These are phyloP conservation scores for Piliocolobus tephrosceles DNA, from an alignment of 2,113 vertebrate genomes.

Conservation along the genomic window DNA sequence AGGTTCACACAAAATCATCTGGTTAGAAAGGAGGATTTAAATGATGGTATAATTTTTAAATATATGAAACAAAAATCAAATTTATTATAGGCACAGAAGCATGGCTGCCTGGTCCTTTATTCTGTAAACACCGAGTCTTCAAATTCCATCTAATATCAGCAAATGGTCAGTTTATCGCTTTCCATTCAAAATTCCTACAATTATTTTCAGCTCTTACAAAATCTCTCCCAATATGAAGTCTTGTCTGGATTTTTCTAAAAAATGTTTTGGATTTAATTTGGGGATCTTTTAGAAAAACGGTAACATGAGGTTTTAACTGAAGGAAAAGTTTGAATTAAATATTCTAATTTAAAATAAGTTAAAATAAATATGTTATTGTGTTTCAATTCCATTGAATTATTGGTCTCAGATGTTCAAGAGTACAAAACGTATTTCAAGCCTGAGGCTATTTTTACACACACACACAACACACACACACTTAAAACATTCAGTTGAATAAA, in stretches of 20 bases:
- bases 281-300: slow-evolving; percentile 32
- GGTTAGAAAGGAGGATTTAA: not conserved
- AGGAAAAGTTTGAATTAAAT: slow-evolving; percentile 41
- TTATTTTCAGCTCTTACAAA: slow-evolving; percentile 4
- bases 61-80: not conserved
- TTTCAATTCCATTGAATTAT: slow-evolving; percentile 50
- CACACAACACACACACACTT: not conserved
- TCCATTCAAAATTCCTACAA: not conserved
- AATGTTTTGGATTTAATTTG: not conserved
- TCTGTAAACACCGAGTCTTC: not conserved
- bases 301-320: not conserved
- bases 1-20: not conserved
- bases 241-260: slow-evolving; percentile 5
- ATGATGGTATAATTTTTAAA: not conserved
- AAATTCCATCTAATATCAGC: not conserved
- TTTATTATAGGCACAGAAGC: not conserved
- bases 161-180: not conserved
- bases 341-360: slow-evolving; percentile 16
- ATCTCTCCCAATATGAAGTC: slow-evolving; percentile 2
- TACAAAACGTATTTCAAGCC: slow-evolving; percentile 32
- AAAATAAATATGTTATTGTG: slow-evolving; percentile 27
- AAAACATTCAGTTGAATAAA: slow-evolving; percentile 24
- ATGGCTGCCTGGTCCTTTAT: not conserved
- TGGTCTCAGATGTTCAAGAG: slow-evolving; percentile 45
- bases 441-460: not conserved